Evolutionary conservation across 2,797 vertebrate genomes (phyloP), one percentile per base, ranked within the genome.

Genomic region (Acropternis orthonyx): DNA sequence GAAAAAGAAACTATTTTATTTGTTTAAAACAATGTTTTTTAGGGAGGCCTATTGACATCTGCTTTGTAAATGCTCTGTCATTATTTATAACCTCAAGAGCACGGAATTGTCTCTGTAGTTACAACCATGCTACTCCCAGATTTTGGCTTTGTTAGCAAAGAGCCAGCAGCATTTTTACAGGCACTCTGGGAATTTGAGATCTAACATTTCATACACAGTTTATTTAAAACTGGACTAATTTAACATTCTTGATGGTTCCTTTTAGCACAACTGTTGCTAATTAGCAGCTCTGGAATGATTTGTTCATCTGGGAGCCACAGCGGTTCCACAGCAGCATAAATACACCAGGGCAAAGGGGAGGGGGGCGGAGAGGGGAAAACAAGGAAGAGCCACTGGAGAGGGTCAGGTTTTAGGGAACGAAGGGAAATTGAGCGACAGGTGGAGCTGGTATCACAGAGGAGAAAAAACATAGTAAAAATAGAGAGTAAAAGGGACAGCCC

Each of bases 221-320:
- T 96, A 94, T 96, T 94, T 96, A 96, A 67, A 97, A 97, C 92
- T 89, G 89, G 91, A 93, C 95, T 96, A 96, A 96, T 96, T 97
- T 95, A 96, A 96, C 95, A 96, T 97, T 94, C 93, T 91, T 93
- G 91, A 88, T 89, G 95, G 94, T 83, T 94, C 89, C 92, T 97
- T 95, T 96, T 96, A 97, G 91, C 82, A 92, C 95, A 97, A 97
- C 95, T 97, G 96, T 95, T 97, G 95, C 93, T 97, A 75, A 97
- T 97, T 97, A 97, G 93, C 93, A 92, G 89, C 95, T 89, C 85
- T 48, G 9, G 87, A 86, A 84, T 94, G 93, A 88, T 96, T 93
- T 96, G 95, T 78, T 96, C 80, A 96, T 93, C 87, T 96, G 95
- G 89, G 92, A 95, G 93, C 87, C 88, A 37, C 23, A 30, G 95